Conservation (phyloP, 2,888 invertebrate species). For the Oasisia sp. region DNA sequence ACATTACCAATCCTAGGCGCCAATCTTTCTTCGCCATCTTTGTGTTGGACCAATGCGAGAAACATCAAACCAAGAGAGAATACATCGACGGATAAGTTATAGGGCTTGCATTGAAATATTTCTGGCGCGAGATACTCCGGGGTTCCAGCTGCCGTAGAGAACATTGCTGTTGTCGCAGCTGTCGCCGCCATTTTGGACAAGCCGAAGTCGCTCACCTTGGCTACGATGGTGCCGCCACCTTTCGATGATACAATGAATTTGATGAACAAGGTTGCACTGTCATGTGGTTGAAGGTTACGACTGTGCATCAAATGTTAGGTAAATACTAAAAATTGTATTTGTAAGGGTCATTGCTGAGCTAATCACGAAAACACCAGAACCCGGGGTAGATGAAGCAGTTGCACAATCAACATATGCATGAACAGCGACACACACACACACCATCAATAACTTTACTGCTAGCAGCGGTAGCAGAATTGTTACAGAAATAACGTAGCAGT, state of each 20-base stretch:
- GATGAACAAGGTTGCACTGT: too few species aligned
- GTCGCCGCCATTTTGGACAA: constrained; percentile 19
- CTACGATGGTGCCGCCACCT: neutral
- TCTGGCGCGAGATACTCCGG: constrained; percentile 21
- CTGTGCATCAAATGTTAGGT: too few species aligned
- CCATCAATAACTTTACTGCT: too few species aligned
- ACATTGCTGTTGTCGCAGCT: neutral
- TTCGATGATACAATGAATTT: neutral
- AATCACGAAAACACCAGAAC: too few species aligned
- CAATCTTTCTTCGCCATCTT: neutral
- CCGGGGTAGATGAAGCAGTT: too few species aligned
- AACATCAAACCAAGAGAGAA: constrained; percentile 14
- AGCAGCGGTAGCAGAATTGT: too few species aligned
- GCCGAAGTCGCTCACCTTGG: constrained; percentile 25
- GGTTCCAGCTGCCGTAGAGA: constrained; percentile 21
- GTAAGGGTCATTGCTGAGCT: too few species aligned
- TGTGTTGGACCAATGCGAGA: neutral
- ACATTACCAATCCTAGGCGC: neutral
- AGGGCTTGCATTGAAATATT: neutral
- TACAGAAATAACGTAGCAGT: neutral
- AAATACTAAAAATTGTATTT: too few species aligned
- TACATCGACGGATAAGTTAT: constrained; percentile 20
- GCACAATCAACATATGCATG: too few species aligned
- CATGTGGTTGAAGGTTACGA: too few species aligned
- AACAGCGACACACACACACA: too few species aligned